Percentiles rank a stretch among this genome's conserved stretches.
These are phyloP conservation scores for Ceratina japonica DNA, from an alignment of 1,140 invertebrate species.

Conservation along the genomic window DNA sequence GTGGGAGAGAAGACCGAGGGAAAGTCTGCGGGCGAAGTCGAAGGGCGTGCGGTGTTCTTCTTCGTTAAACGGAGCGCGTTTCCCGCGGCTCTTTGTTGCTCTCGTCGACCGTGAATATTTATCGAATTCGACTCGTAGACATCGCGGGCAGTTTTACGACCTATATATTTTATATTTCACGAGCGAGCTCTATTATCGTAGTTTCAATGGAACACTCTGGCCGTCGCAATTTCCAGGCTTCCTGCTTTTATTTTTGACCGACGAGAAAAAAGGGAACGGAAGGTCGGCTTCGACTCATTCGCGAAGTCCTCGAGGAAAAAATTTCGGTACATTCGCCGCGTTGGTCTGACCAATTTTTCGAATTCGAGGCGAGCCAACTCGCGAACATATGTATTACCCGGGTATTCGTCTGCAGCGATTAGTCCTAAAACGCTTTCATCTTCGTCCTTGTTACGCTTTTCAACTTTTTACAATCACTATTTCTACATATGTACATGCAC, in stretches of 20 bases:
- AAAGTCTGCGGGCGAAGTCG: not conserved
- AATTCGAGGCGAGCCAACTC: conserved; percentile 8
- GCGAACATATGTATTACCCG: conserved; percentile 1
- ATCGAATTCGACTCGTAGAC: not conserved
- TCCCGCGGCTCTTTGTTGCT: not conserved
- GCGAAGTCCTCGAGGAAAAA: not conserved
- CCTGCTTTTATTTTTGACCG: not conserved
- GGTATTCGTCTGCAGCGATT: not conserved
- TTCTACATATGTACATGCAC: not conserved
- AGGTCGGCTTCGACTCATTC: conserved; percentile 3
- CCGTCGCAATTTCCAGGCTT: not conserved
- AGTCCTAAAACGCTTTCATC: not conserved
- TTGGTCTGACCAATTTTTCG: too few species aligned
- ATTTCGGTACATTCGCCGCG: not conserved
- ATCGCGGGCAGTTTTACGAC: not conserved
- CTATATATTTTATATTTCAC: not conserved
- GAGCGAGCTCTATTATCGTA: not conserved
- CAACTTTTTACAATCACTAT: too few species aligned
- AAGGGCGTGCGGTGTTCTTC: not conserved
- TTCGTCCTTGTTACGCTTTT: not conserved
- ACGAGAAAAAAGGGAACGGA: not conserved
- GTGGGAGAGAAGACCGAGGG: conserved; percentile 5
- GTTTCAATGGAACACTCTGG: not conserved
- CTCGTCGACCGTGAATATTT: conserved; percentile 1
- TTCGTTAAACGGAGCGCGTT: conserved; percentile 4